phyloP scores from a whole-genome alignment of 1,140 invertebrate genomes.

The Drosophila sturtevanti region DNA sequence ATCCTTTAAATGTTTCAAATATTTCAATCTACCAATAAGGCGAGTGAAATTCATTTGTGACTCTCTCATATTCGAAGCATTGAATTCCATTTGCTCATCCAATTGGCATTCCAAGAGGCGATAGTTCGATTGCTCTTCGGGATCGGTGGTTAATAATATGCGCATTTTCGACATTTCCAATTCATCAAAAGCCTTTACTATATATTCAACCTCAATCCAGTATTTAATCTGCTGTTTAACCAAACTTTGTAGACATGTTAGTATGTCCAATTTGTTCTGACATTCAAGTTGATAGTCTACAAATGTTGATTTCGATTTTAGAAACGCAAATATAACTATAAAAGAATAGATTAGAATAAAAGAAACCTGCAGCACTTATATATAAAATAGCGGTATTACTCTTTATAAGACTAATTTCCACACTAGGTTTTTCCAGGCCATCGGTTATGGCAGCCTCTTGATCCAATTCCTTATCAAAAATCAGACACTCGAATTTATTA shows the following conservation, averaged over 20 bases:
- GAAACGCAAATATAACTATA: conserved; percentile 56
- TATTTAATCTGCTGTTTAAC: conserved; percentile 84
- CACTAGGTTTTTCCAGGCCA: conserved; percentile 83
- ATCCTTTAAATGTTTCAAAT: conserved; percentile 74
- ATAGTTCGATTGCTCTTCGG: conserved; percentile 67
- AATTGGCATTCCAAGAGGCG: conserved; percentile 60
- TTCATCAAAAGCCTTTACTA: conserved; percentile 86
- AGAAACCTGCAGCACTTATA: background rate
- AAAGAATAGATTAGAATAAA: background rate
- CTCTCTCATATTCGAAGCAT: conserved; percentile 48
- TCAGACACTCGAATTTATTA: conserved; percentile 84
- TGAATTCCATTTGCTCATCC: conserved; percentile 47
- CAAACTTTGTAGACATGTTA: conserved; percentile 87
- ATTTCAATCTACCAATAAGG: conserved; percentile 66
- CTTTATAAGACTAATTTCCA: conserved; percentile 63
- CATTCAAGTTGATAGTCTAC: conserved; percentile 33
- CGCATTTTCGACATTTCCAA: conserved; percentile 89
- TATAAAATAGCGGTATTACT: conserved; percentile 22
- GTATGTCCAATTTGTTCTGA: conserved; percentile 84
- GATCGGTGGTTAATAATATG: conserved; percentile 80
- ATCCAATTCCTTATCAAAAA: conserved; percentile 83
- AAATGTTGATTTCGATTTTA: conserved; percentile 39
- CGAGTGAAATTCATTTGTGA: conserved; percentile 67
- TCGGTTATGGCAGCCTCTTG: conserved; percentile 68
- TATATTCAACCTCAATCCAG: conserved; percentile 80